Conservation (phyloP, 2,113 vertebrate species). For the Eurypyga helias region DNA sequence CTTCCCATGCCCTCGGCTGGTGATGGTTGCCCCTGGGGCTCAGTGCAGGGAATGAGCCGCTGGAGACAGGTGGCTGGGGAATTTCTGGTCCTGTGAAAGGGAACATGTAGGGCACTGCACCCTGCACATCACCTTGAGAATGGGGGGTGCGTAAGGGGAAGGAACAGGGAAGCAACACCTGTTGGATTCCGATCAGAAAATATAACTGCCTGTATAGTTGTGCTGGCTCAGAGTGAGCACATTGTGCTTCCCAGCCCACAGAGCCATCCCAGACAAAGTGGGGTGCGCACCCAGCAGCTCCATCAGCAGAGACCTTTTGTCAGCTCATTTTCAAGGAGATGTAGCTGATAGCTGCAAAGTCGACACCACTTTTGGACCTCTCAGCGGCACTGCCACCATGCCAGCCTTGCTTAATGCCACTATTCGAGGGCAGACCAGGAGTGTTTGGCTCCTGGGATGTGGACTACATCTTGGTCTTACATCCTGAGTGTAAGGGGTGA, state of each 20-base stretch:
- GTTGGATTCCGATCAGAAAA: not conserved
- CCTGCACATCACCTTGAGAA: not conserved
- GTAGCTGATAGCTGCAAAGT: not conserved
- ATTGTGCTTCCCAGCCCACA: not conserved
- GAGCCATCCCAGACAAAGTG: rapidly evolving
- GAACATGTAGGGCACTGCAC: rapidly evolving
- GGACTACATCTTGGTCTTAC: not conserved
- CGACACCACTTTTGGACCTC: not conserved
- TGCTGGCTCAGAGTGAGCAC: not conserved
- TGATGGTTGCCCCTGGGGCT: not conserved
- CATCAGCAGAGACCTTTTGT: not conserved
- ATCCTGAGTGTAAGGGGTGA: not conserved
- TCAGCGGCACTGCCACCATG: not conserved
- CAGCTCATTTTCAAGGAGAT: not conserved
- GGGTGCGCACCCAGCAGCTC: not conserved
- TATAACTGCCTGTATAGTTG: not conserved
- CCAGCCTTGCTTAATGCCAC: not conserved
- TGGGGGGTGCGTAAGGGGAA: rapidly evolving
- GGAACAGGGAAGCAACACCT: not conserved
- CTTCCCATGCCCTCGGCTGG: not conserved
- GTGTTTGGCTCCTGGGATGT: not conserved
- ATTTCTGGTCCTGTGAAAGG: not conserved
- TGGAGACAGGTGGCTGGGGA: not conserved
- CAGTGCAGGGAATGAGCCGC: rapidly evolving
- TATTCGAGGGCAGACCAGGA: not conserved